Base-by-base conservation (phyloP, 1,140 invertebrate genomes). In the Cheumatopsyche charites region DNA sequence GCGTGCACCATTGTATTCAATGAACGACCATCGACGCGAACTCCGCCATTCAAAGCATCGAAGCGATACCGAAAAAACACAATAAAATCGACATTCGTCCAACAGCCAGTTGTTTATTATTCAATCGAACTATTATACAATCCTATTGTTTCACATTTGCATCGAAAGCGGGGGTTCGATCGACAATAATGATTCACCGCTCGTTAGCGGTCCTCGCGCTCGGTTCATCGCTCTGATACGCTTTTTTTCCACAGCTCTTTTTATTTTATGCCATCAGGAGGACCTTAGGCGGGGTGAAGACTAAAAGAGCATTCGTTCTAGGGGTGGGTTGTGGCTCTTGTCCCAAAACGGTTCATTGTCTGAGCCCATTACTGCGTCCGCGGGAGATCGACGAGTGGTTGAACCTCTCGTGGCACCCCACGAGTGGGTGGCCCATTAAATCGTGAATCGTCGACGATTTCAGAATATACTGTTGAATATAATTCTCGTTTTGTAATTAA, bases 331-430 rank as follows among this genome's bases (percentile, higher is more conserved):
- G 45, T 49, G 52, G 62, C 61, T 45, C 74, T 75, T 52, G 65
- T 42, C 42, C 71, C 67, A 75, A 75, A 75, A 75, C 74, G 74
- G 63, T 75, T 73, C 55, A 75, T 75, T 75, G 74, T 75, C 68
- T 75, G 62, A 69, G 72, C 36, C 71, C 71, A 73, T 75, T 67
- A 45, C 49, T 62, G 42, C 71, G 63, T 71, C 45, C 29, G 29
- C 29, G 23, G 15, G 12, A 23, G 19, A 58, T 58, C 21, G 11
- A 13, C 17, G 62, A 29, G 55, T 70, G 42, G 36, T 19, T 43
- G 61, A 69, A 52, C 42, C 74, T 71, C 71, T 72, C 49, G 49
- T 12, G 62, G 41, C 73, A 66, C 70, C 58, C n/a, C 61, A 36
- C 9, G 25, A 61, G 11, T 62, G 52, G 12, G 23, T n/a, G 15